Evolutionary conservation across 1,140 invertebrate genomes (phyloP).

Genomic region (Contarinia nasturtii): DNA sequence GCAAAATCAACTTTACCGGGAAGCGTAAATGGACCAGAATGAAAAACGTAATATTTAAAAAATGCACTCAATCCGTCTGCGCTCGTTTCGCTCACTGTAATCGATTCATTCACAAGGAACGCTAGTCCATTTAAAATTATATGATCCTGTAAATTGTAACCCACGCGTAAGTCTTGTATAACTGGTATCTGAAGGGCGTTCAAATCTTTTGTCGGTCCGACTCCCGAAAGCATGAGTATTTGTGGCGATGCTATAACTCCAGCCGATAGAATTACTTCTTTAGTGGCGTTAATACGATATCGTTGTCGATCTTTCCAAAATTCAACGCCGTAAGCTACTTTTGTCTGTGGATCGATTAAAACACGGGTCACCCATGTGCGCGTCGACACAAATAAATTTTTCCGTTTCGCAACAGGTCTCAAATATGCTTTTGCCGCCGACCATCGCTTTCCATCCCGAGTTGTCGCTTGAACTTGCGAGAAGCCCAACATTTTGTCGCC

Average conservation of each 20-base stretch:
- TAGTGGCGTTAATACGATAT: slow-evolving; percentile 38
- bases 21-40: slow-evolving; percentile 43
- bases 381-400: slow-evolving; percentile 62
- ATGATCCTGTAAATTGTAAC: slow-evolving; percentile 64
- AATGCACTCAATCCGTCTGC: slow-evolving; percentile 28
- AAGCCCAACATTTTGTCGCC: slow-evolving; percentile 40
- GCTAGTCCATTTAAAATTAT: slow-evolving; percentile 45
- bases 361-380: slow-evolving; percentile 52
- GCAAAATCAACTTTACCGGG: slow-evolving; percentile 40
- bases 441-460: slow-evolving; percentile 43
- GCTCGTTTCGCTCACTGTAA: slow-evolving; percentile 27
- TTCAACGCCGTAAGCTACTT: slow-evolving; percentile 29
- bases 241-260: slow-evolving; percentile 65
- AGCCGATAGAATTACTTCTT: slow-evolving; percentile 55
- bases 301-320: slow-evolving; percentile 33
- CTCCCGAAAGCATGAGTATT: slow-evolving; percentile 58
- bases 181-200: slow-evolving; percentile 28
- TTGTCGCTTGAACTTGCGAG: slow-evolving; percentile 45
- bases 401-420: slow-evolving; percentile 42
- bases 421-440: slow-evolving; percentile 68
- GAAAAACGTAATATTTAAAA: slow-evolving; percentile 31
- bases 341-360: slow-evolving; percentile 36
- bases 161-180: slow-evolving; percentile 49
- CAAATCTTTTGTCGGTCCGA: slow-evolving; percentile 56
- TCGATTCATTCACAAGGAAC: slow-evolving; percentile 42